phyloP scores from a whole-genome alignment of 2,113 vertebrate species.

The Butastur rufipennis region DNA sequence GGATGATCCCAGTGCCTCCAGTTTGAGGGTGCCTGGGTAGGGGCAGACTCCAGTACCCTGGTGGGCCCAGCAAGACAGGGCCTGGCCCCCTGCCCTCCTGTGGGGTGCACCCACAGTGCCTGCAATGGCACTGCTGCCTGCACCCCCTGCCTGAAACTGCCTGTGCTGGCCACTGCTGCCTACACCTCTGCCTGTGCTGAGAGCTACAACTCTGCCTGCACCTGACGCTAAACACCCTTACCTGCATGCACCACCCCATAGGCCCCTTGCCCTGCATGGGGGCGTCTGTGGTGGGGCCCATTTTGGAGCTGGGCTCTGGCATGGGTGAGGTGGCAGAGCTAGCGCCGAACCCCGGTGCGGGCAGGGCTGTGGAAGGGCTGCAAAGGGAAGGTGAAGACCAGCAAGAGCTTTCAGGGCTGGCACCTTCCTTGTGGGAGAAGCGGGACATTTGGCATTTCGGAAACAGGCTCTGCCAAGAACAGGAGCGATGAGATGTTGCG shows the following conservation, averaged over 20 bases:
- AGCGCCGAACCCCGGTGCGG: rapidly evolving
- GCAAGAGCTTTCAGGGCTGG: background rate
- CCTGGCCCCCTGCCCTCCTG: background rate
- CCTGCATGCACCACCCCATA: background rate
- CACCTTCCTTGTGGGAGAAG: too few species aligned
- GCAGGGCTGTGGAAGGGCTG: background rate
- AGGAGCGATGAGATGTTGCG: too few species aligned
- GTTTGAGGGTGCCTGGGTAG: too few species aligned
- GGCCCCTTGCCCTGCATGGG: rapidly evolving
- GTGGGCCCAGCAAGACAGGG: background rate
- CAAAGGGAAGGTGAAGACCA: background rate
- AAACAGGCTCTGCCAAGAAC: too few species aligned
- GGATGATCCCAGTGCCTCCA: background rate
- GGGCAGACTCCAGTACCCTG: background rate
- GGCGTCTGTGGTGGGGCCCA: too few species aligned
- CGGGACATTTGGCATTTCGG: too few species aligned
- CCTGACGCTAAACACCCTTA: background rate
- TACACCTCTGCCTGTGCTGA: background rate
- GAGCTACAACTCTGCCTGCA: background rate
- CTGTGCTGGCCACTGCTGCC: background rate
- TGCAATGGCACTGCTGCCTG: rapidly evolving
- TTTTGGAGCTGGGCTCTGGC: too few species aligned
- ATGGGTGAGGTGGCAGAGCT: too few species aligned
- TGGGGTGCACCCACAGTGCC: background rate
- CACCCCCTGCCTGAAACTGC: too few species aligned